Percentiles rank a stretch among this genome's conserved stretches.
Evolutionary conservation across 2,888 invertebrate species (phyloP).

Genomic region (Perizoma flavofasciatum): DNA sequence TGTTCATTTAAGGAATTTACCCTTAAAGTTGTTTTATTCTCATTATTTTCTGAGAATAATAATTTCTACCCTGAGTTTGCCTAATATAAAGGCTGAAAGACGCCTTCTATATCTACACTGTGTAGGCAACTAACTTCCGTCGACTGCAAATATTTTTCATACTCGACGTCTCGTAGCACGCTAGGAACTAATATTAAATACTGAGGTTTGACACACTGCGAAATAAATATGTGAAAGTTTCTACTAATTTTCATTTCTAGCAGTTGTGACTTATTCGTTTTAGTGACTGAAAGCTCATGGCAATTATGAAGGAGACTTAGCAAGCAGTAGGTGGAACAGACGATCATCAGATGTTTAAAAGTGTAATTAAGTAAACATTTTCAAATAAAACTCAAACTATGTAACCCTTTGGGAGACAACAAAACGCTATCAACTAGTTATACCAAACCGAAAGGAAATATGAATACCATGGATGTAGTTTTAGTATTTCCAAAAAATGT

Average conservation of each 20-base stretch:
- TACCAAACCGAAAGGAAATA: no score
- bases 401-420: no score
- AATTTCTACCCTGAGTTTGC: constrained; percentile 38
- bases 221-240: constrained; percentile 7
- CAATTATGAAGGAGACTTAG: no score
- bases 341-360: no score
- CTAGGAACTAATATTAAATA: constrained; percentile 48
- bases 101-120: constrained; percentile 27
- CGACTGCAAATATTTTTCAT: constrained; percentile 65
- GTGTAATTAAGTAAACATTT: no score
- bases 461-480: constrained; percentile 29
- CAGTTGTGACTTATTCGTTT: no score
- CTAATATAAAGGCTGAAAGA: constrained; percentile 42
- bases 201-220: constrained; percentile 6
- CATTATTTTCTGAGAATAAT: constrained; percentile 22
- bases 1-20: constrained; percentile 16
- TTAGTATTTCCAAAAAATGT: constrained; percentile 68
- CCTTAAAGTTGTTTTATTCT: constrained; percentile 27
- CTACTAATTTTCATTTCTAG: no score
- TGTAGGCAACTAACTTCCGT: constrained; percentile 30
- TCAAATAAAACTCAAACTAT: no score
- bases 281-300: no score
- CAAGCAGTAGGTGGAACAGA: no score
- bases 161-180: constrained; percentile 53
- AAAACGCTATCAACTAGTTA: no score